phyloP scores from a whole-genome alignment of 2,797 vertebrate genomes.

The Enteromius mattozi region DNA sequence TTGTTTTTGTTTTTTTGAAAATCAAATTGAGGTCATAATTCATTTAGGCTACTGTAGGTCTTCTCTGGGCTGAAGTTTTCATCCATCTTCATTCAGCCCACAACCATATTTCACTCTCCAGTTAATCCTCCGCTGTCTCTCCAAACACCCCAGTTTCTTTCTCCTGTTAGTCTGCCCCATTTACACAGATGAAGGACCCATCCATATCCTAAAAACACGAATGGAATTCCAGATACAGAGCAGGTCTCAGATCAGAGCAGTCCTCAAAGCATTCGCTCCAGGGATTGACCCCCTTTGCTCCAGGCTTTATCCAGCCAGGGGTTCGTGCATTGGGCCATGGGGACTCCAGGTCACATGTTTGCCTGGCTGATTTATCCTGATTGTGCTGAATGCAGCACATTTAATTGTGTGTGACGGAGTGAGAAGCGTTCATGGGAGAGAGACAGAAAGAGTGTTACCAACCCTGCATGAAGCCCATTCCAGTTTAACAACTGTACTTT shows the following conservation, averaged over 20 bases:
- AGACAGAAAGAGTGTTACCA: conserved; percentile 41
- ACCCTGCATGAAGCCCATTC: not conserved
- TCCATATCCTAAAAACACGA: conserved; percentile 8
- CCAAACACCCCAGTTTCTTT: conserved; percentile 5
- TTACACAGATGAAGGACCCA: conserved; percentile 13
- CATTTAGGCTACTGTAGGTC: not conserved
- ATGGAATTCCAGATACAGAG: conserved; percentile 7
- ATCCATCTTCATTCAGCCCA: conserved; percentile 20
- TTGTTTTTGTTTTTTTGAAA: not conserved
- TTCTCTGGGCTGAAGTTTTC: not conserved
- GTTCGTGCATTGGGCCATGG: conserved; percentile 32
- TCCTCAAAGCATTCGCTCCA: not conserved
- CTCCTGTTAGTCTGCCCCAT: conserved; percentile 14
- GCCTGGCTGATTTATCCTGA: conserved; percentile 76
- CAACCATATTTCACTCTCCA: conserved; percentile 24
- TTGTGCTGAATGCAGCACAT: conserved; percentile 76
- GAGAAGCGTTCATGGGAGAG: conserved; percentile 58
- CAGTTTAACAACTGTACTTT: not conserved
- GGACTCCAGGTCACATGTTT: conserved; percentile 66
- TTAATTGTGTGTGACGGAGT: conserved; percentile 75
- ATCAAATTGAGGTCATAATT: not conserved
- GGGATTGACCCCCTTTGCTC: conserved; percentile 3
- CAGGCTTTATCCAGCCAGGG: conserved; percentile 19
- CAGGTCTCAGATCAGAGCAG: conserved; percentile 4
- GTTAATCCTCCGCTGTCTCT: not conserved